These are phyloP conservation scores for Stenoptilia bipunctidactyla DNA, from an alignment of 2,888 invertebrate species.

Conservation along the genomic window DNA sequence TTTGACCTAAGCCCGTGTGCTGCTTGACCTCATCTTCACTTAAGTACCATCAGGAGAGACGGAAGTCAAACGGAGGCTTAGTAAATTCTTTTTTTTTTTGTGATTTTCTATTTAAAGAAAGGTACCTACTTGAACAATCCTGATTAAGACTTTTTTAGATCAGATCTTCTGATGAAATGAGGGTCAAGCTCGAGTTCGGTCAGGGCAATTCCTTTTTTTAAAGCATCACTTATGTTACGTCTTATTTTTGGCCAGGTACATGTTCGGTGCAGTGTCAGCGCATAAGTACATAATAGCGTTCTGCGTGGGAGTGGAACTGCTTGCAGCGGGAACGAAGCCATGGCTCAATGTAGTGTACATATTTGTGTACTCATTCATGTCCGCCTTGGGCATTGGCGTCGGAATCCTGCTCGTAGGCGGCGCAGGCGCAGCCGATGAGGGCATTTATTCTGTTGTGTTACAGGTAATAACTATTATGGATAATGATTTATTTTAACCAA, in stretches of 20 bases:
- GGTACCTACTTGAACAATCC: too few relatives aligned
- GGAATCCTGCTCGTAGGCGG: slow-evolving; percentile 77
- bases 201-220: too few relatives aligned
- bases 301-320: slow-evolving; percentile 87
- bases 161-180: too few relatives aligned
- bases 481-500: too few relatives aligned
- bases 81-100: too few relatives aligned
- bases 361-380: slow-evolving; percentile 83
- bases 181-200: too few relatives aligned
- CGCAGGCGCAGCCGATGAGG: slow-evolving; percentile 67
- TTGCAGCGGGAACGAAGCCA: slow-evolving; percentile 76
- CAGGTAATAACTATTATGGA: slow-evolving; percentile 69
- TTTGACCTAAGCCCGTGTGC: too few relatives aligned
- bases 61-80: too few relatives aligned
- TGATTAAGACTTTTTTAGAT: too few relatives aligned
- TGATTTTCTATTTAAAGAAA: too few relatives aligned
- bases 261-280: slow-evolving; percentile 88
- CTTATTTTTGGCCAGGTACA: slow-evolving; percentile 65
- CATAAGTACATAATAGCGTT: slow-evolving; percentile 91
- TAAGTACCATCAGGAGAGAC: too few relatives aligned
- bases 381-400: slow-evolving; percentile 83
- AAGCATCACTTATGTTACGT: slow-evolving; percentile 1
- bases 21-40: too few relatives aligned
- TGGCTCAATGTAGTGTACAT: slow-evolving; percentile 77
- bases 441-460: slow-evolving; percentile 75